A percentile compares a stretch with the other conserved stretches of the same genome.
phyloP scores from a whole-genome alignment of 35 echinoderm and acorn worm species.

The Apostichopus parvimensis region DNA sequence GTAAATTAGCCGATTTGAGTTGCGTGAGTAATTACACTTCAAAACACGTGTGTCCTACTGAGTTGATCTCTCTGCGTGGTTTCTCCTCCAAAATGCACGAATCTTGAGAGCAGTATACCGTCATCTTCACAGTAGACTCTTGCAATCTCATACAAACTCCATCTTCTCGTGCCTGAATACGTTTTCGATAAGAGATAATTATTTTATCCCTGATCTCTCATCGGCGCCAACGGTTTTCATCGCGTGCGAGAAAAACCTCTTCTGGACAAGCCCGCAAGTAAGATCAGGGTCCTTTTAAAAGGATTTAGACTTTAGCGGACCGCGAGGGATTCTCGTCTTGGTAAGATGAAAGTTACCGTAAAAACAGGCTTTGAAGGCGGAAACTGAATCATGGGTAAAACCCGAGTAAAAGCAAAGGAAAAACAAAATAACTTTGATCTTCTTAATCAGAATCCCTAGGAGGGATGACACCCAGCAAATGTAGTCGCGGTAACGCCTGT shows the following conservation, averaged over 20 bases:
- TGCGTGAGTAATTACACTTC: not conserved
- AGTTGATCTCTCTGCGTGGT: not conserved
- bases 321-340: conserved; percentile 7
- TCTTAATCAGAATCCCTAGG: conserved; percentile 13
- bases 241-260: conserved; percentile 42
- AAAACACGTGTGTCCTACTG: not conserved
- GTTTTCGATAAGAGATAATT: conserved; percentile 32
- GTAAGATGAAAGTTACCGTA: conserved; percentile 30
- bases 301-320: conserved; percentile 17
- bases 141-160: not conserved
- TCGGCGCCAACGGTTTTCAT: conserved; percentile 31
- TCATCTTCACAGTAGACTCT: not conserved
- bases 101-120: not conserved
- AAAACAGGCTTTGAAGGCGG: conserved; percentile 7
- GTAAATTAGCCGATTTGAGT: not conserved
- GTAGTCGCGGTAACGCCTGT: not conserved
- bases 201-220: conserved; percentile 43
- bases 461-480: not conserved
- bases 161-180: conserved; percentile 20
- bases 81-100: not conserved
- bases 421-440: conserved; percentile 23
- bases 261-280: conserved; percentile 21
- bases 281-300: conserved; percentile 53
- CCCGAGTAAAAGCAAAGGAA: not conserved
- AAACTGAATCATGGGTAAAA: conserved; percentile 1